Conservation (phyloP, 1,140 invertebrate species). For the Drosophila triauraria region DNA sequence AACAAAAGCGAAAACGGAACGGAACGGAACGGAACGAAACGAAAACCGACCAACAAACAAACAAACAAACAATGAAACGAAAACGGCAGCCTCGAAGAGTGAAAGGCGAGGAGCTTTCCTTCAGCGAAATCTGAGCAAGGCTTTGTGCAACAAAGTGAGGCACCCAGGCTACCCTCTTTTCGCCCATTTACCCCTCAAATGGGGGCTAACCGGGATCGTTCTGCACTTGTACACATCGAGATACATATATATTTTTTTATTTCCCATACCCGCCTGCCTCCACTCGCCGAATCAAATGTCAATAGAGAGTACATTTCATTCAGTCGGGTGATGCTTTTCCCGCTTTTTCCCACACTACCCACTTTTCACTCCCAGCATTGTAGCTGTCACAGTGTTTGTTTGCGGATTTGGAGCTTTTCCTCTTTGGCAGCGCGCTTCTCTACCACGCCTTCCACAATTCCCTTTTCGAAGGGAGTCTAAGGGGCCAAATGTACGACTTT, state of each 20-base stretch:
- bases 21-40: constrained; percentile 30
- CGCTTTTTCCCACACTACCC: constrained; percentile 7
- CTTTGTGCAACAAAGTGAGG: constrained; percentile 64
- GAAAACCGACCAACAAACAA: constrained; percentile 42
- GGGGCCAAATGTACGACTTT: neutral
- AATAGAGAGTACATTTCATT: constrained; percentile 84
- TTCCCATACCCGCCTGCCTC: neutral
- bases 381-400: constrained; percentile 78
- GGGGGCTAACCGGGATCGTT: constrained; percentile 30
- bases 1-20: constrained; percentile 53
- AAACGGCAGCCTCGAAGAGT: constrained; percentile 24
- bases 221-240: constrained; percentile 26
- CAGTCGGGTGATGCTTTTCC: constrained; percentile 57
- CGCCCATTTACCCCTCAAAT: constrained; percentile 27
- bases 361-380: constrained; percentile 59
- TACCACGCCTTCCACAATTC: constrained; percentile 25
- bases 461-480: constrained; percentile 8
- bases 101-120: constrained; percentile 54
- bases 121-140: constrained; percentile 72
- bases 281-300: constrained; percentile 71
- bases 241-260: constrained; percentile 32
- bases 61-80: constrained; percentile 58
- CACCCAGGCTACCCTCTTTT: constrained; percentile 25
- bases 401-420: constrained; percentile 79
- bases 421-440: constrained; percentile 65